phyloP scores from a whole-genome alignment of 2,888 invertebrate species.

The Nomada fabriciana region DNA sequence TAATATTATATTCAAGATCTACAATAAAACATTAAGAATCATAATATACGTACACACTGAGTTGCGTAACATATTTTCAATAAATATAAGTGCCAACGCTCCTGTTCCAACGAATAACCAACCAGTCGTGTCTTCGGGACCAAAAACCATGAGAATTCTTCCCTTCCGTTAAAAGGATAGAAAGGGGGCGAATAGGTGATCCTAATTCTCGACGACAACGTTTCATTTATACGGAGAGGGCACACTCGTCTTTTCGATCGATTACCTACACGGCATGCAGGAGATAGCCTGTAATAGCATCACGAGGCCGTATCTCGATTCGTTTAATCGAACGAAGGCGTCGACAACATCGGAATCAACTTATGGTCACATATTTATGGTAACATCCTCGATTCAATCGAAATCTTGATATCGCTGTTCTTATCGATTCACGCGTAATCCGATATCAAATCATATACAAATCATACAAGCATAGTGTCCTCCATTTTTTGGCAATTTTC shows the following conservation, averaged over 20 bases:
- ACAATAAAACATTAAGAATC: too few species aligned
- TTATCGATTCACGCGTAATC: background rate
- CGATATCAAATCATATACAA: too few species aligned
- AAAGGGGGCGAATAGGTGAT: slow-evolving; percentile 17
- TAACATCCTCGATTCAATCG: background rate
- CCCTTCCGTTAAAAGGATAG: background rate
- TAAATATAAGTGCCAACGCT: too few species aligned
- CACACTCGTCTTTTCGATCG: slow-evolving; percentile 47
- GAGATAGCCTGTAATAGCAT: slow-evolving; percentile 44
- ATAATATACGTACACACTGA: too few species aligned
- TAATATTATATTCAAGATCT: too few species aligned
- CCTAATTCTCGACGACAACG: slow-evolving; percentile 52
- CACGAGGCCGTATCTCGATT: slow-evolving; percentile 46
- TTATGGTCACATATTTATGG: slow-evolving; percentile 9
- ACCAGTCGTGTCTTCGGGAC: background rate
- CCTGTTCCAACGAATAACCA: background rate
- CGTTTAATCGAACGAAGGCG: slow-evolving; percentile 45
- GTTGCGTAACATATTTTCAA: too few species aligned
- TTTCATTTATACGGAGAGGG: slow-evolving; percentile 40
- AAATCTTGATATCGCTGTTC: background rate
- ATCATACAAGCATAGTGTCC: too few species aligned
- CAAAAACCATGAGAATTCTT: background rate
- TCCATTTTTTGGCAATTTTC: too few species aligned
- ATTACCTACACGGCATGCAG: slow-evolving; percentile 28
- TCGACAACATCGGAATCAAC: slow-evolving; percentile 5